A percentile compares a stretch with the other conserved stretches of the same genome.
These are phyloP conservation scores for Bubo blakistoni DNA, from an alignment of 2,113 vertebrate species.

Conservation along the genomic window DNA sequence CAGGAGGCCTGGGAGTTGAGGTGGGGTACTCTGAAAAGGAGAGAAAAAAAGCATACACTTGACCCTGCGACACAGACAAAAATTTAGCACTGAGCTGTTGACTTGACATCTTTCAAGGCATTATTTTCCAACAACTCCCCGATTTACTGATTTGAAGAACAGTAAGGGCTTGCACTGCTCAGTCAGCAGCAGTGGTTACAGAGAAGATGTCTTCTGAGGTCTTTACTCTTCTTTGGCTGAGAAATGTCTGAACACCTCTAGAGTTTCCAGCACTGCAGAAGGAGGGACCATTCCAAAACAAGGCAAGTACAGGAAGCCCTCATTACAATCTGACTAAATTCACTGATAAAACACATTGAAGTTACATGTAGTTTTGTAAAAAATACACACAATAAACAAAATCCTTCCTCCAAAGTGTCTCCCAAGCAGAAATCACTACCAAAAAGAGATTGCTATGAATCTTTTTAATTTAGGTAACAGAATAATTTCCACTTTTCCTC, in stretches of 20 bases:
- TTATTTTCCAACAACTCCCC: neutral
- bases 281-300: neutral
- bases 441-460: neutral
- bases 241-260: neutral
- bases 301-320: neutral
- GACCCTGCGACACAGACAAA: neutral
- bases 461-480: neutral
- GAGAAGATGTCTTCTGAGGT: neutral
- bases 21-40: neutral
- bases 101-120: neutral
- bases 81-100: neutral
- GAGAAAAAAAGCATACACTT: neutral
- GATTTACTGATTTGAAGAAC: too few species aligned
- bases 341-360: neutral
- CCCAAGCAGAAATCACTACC: neutral
- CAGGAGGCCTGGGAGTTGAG: neutral
- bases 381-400: neutral
- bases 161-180: too few species aligned
- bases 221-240: neutral
- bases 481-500: neutral
- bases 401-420: neutral
- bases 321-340: neutral
- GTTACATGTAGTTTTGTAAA: neutral
- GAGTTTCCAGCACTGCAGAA: neutral
- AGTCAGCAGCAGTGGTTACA: neutral